These are phyloP conservation scores for Pteropus rufus DNA, from an alignment of 2,797 vertebrate genomes.

Conservation along the genomic window DNA sequence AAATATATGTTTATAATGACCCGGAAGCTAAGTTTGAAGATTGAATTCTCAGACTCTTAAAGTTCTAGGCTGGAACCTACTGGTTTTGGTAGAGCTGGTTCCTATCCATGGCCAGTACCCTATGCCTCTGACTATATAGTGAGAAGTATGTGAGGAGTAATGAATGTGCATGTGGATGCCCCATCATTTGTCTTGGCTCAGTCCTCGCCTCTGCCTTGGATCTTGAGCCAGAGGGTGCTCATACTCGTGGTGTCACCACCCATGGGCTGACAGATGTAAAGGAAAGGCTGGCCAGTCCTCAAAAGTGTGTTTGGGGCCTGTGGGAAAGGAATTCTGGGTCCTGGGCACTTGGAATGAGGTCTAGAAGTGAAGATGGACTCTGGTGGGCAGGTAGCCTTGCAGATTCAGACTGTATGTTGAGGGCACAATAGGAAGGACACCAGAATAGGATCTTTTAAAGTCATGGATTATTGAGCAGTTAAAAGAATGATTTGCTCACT, in stretches of 20 bases:
- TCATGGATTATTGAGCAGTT: neutral
- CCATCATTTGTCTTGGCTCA: neutral
- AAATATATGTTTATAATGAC: neutral
- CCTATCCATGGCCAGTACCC: neutral
- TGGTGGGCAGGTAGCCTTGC: neutral
- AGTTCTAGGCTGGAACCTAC: neutral
- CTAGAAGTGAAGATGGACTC: neutral
- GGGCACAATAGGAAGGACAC: neutral
- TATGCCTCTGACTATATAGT: rapidly evolving
- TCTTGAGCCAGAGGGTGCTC: neutral
- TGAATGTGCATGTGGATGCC: neutral
- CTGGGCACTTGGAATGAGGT: neutral
- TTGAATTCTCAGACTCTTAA: neutral
- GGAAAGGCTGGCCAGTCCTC: neutral
- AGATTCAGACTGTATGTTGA: neutral
- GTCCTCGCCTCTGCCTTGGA: neutral
- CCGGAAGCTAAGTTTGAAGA: neutral
- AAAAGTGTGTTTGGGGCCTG: neutral
- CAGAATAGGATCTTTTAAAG: neutral
- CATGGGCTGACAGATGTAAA: neutral
- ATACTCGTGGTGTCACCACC: neutral
- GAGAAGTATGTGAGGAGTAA: neutral
- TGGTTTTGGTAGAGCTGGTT: neutral
- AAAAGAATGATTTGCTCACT: neutral
- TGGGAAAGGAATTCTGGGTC: neutral